Evolutionary conservation across 2,888 invertebrate genomes (phyloP), one percentile per base, ranked within the genome.

Genomic region (Drosophila melanocephala): DNA sequence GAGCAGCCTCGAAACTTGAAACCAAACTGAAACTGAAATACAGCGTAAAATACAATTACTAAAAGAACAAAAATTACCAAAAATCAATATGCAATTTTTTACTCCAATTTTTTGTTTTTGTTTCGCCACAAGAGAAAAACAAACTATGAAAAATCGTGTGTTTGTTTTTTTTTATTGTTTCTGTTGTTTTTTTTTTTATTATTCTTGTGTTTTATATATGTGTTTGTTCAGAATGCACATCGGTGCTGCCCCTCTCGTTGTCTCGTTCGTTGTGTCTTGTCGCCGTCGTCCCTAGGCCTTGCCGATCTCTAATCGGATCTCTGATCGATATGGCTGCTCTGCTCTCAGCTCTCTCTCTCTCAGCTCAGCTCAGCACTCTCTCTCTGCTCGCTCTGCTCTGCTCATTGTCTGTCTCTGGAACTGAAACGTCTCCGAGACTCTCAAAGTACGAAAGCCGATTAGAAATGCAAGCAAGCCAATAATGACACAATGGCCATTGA

Each of bases 161-260:
- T 37, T 56, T 37, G 30, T 16, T 9, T 42, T 9, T 42, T 16
- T 26, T 26, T 9, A 47, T 26, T 47, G 22, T 47, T 47, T 47
- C 47, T 47, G 26, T 47, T 47, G 22, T 47, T 22, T 47, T 47
- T 47, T 47, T 22, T 44, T 22, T 22, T 47, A 26, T 47, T 47
- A 47, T 47, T 47, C 47, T 37, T 30, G 30, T 58, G 76, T 89
- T 81, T 80, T 87, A 88, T 86, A 86, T 87, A 87, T 87, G 86
- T 87, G 89, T 88, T 84, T 87, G 87, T 83, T 87, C 90, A 87
- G 87, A 84, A 89, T 72, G 83, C 83, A 87, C 84, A 75, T 77
- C 85, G 79, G 79, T 85, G 81, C 76, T 79, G 78, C 67, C 76
- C 71, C 69, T 67, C 68, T 47, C 47, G 47, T 57, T 57, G 56